Conservation (phyloP, 2,888 invertebrate species). For the Pachydiplax longipennis region DNA sequence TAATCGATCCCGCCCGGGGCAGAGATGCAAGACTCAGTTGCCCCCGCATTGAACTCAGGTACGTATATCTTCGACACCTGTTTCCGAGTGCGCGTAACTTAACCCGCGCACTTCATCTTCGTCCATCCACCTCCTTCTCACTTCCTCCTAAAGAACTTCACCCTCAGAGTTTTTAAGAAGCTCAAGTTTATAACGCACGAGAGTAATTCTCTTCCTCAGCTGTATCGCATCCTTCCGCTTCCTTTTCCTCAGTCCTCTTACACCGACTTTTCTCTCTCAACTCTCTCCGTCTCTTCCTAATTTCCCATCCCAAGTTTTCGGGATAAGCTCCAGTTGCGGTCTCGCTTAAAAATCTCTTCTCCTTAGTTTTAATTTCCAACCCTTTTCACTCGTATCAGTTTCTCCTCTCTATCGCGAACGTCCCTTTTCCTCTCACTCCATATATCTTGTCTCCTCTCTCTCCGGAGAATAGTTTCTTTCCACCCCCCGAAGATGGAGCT, state of each 20-base stretch:
- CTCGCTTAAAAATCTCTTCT: neutral
- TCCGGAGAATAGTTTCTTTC: slow-evolving; percentile 18
- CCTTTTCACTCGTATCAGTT: neutral
- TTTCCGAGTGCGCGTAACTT: neutral
- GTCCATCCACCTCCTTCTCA: neutral
- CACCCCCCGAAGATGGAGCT: neutral
- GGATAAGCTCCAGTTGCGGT: neutral
- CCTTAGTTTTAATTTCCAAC: slow-evolving; percentile 23
- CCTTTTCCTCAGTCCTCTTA: neutral
- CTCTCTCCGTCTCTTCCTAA: neutral
- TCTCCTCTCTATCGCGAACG: neutral
- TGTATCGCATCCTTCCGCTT: neutral
- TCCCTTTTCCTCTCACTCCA: neutral
- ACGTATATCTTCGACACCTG: neutral
- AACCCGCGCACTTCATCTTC: neutral
- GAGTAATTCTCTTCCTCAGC: neutral
- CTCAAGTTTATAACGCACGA: neutral
- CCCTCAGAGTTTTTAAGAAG: neutral
- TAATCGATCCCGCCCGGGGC: no score
- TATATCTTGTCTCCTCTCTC: slow-evolving; percentile 31
- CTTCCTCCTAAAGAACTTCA: neutral
- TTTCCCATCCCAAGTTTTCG: neutral
- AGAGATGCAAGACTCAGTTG: no score
- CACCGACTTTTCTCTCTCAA: neutral
- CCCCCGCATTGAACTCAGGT: neutral